Base-by-base conservation (phyloP, 2,888 invertebrate species). In the Athalia circularis region DNA sequence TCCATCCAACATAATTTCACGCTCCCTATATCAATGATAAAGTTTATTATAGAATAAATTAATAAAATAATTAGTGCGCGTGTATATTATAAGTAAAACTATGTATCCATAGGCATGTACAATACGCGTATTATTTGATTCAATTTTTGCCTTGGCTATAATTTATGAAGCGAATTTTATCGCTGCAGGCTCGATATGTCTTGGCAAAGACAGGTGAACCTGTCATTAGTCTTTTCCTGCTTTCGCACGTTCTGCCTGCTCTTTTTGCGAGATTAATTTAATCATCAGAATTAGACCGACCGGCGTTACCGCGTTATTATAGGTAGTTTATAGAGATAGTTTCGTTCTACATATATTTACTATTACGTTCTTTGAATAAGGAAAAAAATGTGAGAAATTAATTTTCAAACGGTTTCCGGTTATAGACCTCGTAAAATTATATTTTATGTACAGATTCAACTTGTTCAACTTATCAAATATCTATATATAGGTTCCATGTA, bases 1-100 rank as follows among this genome's bases (percentile, higher is more conserved):
- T 98, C 98, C 90, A 97, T 93, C 97, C 98, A 97, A 90, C 95
- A 96, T 86, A 96, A 90, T 86, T 94, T 94, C 88, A 94, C 94
- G 89, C 94, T 94, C 89, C 94, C 94, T 88, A 62, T 62, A 75
- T 64, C 48, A 47, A 29, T 48, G 15, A 62, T 47, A 50, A 4
- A 67, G 48, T 67, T 47, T 65, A 9, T 43, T 65, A 7, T 65
- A 45, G n/a, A 5, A n/a, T 65, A n/a, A 8, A 62, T 45, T 0
- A 29, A 5, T 5, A n/a, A 5, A 13, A n/a, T 64, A 13, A n/a
- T 64, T 64, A 72, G 47, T 29, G 72, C 8, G 7, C 5, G 68
- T 43, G 11, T 4, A 68, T 29, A 11, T 61, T 13, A 50, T 48
- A n/a, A 29, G 29, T 29, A 29, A 29, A 29, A 29, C 0, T 48